These are phyloP conservation scores for Tenthredo notha DNA, from an alignment of 2,888 invertebrate species.

Conservation along the genomic window DNA sequence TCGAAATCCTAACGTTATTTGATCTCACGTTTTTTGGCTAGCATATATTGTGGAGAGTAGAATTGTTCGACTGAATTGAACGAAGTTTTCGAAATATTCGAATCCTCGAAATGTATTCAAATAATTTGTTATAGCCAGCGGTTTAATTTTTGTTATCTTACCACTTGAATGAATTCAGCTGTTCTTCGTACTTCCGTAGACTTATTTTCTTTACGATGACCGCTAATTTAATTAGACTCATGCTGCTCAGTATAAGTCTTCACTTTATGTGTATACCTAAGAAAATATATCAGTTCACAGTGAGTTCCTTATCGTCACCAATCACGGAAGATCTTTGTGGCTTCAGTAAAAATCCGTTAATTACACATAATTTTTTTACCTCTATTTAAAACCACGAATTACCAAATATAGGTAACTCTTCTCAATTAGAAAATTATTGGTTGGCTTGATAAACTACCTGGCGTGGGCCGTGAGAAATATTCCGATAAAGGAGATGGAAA, in stretches of 20 bases:
- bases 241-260: not conserved
- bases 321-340: conserved; percentile 9
- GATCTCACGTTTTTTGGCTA: not conserved
- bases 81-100: not conserved
- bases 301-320: conserved; percentile 18
- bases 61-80: not conserved
- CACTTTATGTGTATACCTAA: conserved; percentile 1
- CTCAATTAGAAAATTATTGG: conserved; percentile 41
- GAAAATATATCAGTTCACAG: not conserved
- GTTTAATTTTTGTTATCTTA: not conserved
- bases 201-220: not conserved
- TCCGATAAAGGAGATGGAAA: not conserved
- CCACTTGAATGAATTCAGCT: not conserved
- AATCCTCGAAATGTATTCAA: not conserved
- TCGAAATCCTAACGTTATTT: not conserved
- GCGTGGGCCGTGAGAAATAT: conserved; percentile 37
- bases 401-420: not conserved
- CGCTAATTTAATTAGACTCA: conserved; percentile 17
- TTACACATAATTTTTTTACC: conserved; percentile 16
- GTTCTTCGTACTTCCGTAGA: not conserved
- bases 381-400: not conserved
- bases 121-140: conserved; percentile 6
- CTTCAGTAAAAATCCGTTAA: conserved; percentile 28
- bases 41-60: not conserved
- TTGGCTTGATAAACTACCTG: conserved; percentile 39